Conservation (phyloP, 2,797 vertebrate genomes). For the Melanotaenia boesemani region DNA sequence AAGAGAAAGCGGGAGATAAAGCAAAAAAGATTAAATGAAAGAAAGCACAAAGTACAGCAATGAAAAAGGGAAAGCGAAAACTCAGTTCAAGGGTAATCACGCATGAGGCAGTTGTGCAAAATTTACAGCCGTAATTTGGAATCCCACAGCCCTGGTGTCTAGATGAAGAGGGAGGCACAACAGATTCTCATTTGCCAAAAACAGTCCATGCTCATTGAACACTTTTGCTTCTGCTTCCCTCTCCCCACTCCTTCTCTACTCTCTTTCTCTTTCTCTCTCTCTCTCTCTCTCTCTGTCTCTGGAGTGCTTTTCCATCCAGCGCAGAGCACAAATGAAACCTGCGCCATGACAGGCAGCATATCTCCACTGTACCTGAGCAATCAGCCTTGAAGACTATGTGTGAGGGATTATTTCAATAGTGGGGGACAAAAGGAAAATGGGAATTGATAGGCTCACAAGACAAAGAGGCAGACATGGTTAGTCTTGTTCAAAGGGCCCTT, state of each 20-base stretch:
- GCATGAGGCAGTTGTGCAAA: conserved; percentile 74
- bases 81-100: conserved; percentile 78
- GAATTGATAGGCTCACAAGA: conserved; percentile 56
- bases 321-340: conserved; percentile 65
- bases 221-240: conserved; percentile 52
- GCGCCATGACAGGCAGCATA: conserved; percentile 61
- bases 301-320: conserved; percentile 52
- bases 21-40: conserved; percentile 59
- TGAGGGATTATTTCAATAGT: conserved; percentile 62
- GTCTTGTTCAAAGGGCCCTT: conserved; percentile 6
- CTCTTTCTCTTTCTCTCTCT: conserved; percentile 3
- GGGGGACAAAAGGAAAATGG: conserved; percentile 51
- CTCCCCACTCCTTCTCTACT: conserved; percentile 3
- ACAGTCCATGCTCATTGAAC: conserved; percentile 65
- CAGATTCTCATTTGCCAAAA: conserved; percentile 78
- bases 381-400: conserved; percentile 64
- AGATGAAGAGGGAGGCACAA: conserved; percentile 70
- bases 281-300: conserved; percentile 36
- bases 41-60: conserved; percentile 41
- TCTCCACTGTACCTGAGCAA: conserved; percentile 66
- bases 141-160: conserved; percentile 68
- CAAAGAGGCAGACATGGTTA: conserved; percentile 43
- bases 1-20: conserved; percentile 34
- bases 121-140: conserved; percentile 79
- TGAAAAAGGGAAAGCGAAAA: conserved; percentile 52